A percentile compares a stretch with the other conserved stretches of the same genome.
phyloP scores from a whole-genome alignment of 1,140 invertebrate genomes.

The Vollenhovia emeryi region DNA sequence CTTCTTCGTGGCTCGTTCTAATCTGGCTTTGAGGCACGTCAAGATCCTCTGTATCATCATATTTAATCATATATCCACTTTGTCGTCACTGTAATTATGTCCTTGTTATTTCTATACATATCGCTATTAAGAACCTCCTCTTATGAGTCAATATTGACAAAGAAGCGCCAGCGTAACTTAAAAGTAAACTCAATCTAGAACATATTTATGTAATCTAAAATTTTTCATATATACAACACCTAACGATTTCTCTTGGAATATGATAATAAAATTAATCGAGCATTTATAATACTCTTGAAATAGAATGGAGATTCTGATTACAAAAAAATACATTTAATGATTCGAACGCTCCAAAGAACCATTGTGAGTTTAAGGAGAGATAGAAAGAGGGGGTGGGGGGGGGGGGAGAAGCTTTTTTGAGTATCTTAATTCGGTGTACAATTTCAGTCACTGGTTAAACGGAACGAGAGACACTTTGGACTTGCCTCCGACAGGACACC shows the following conservation, averaged over 20 bases:
- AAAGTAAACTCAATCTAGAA: background rate
- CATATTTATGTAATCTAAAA: background rate
- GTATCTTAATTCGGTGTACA: conserved; percentile 51
- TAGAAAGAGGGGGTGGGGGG: too few species aligned
- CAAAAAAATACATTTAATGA: background rate
- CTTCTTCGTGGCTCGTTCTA: conserved; percentile 64
- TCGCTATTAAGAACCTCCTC: background rate
- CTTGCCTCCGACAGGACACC: conserved; percentile 61
- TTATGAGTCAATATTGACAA: background rate
- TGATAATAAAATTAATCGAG: background rate
- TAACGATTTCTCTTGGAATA: background rate
- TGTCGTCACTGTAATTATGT: conserved; percentile 21
- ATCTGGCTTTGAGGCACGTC: conserved; percentile 60
- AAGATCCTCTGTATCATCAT: background rate
- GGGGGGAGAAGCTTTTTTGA: conserved; percentile 11
- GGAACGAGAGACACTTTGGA: conserved; percentile 76
- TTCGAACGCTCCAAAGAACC: background rate
- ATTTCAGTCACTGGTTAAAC: conserved; percentile 75
- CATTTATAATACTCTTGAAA: background rate
- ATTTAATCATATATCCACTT: conserved; percentile 39
- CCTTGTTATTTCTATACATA: background rate
- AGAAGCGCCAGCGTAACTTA: background rate
- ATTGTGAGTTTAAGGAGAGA: conserved; percentile 18
- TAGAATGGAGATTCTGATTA: background rate
- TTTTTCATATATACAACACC: background rate